Conservation (phyloP, 1,140 invertebrate species). For the Papilio helenus region DNA sequence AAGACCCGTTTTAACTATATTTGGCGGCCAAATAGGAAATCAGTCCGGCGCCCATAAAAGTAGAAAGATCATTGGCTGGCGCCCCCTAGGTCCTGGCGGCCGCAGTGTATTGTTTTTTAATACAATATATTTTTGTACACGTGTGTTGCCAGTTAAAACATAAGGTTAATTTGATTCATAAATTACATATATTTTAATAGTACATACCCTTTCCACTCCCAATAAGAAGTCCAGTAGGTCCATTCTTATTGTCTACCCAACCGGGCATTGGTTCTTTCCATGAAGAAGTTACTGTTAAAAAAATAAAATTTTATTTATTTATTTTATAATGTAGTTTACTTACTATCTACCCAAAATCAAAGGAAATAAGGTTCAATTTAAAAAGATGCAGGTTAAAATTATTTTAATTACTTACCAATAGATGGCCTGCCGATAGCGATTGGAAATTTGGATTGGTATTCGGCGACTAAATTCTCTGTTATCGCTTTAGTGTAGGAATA, state of each 20-base stretch:
- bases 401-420: slow-evolving; percentile 85
- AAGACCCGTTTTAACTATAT: neutral
- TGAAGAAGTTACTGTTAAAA: slow-evolving; percentile 85
- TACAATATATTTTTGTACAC: neutral
- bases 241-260: slow-evolving; percentile 98
- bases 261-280: slow-evolving; percentile 89
- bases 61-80: neutral
- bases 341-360: too few species aligned
- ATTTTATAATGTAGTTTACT: too few species aligned
- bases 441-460: slow-evolving; percentile 85
- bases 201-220: slow-evolving; percentile 89
- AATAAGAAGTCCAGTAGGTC: slow-evolving; percentile 92
- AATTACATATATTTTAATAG: neutral
- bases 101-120: neutral
- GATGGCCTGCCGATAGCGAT: slow-evolving; percentile 89
- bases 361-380: neutral
- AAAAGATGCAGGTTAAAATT: too few species aligned
- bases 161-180: neutral
- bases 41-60: neutral
- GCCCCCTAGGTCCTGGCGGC: neutral
- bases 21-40: too few species aligned
- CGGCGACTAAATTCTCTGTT: slow-evolving; percentile 87
- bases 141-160: neutral
- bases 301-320: slow-evolving; percentile 26
- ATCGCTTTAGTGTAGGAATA: slow-evolving; percentile 92